Evolutionary conservation across 2,113 vertebrate species (phyloP).

Genomic region (Sciurus niger): DNA sequence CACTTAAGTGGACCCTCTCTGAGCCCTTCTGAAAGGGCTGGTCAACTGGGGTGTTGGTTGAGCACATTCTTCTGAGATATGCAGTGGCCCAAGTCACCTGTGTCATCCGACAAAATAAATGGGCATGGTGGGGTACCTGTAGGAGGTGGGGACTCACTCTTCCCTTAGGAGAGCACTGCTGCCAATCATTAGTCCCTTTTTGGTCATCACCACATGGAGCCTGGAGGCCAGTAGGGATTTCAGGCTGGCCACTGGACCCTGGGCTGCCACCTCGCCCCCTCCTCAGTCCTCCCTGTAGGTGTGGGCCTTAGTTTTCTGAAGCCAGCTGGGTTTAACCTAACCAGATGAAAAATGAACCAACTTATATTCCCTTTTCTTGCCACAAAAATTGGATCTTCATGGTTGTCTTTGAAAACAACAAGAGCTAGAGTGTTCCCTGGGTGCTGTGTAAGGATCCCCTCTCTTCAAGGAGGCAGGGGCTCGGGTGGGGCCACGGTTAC

Average conservation of each 20-base stretch:
- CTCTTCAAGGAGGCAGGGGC: not conserved
- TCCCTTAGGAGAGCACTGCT: not conserved
- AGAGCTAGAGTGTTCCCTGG: not conserved
- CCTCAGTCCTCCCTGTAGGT: not conserved
- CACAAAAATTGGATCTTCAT: slow-evolving; percentile 1
- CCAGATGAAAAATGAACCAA: slow-evolving; percentile 33
- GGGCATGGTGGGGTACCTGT: not conserved
- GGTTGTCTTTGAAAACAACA: slow-evolving; percentile 13
- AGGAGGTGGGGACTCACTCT: not conserved
- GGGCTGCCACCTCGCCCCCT: not conserved
- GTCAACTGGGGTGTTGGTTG: not conserved
- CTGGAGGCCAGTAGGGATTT: not conserved
- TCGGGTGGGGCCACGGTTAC: not conserved
- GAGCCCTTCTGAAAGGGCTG: not conserved
- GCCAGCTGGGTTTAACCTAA: not conserved
- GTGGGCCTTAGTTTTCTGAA: not conserved
- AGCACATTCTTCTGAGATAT: not conserved
- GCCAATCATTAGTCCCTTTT: not conserved
- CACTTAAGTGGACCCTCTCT: not conserved
- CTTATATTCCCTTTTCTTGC: not conserved
- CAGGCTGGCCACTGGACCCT: not conserved
- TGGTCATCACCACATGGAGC: not conserved
- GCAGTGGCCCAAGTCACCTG: not conserved
- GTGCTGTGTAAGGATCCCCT: not conserved
- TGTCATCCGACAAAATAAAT: not conserved